Evolutionary conservation across 2,797 vertebrate species (phyloP), one percentile per base, ranked within the genome.

Genomic region (Crocodylus rhombifer): DNA sequence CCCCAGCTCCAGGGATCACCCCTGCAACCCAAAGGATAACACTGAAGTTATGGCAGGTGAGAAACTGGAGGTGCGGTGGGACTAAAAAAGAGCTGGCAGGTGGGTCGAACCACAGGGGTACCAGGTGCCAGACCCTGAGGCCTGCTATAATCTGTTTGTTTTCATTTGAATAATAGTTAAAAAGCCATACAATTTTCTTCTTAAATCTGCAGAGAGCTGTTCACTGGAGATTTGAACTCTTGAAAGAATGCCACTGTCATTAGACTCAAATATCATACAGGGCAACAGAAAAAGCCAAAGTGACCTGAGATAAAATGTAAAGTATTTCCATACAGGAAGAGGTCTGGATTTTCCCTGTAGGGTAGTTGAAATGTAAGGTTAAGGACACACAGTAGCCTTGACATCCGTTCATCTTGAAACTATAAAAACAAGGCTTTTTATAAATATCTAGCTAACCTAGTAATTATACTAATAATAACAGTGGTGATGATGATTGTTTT

Each of bases 141-240:
- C 42, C 10, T 51, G 10, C 42, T 51, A 55, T 42, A 57, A 42
- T 5, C 10, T 73, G 5, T 69, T 82, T n/a, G 26, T 25, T 51
- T 84, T 78, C 6, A 76, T 92, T 78, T 88, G 55, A 92, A 73
- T 77, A 84, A 75, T 6, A 77, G 71, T 20, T 75, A 88, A 16
- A 65, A 75, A 92, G 26, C 71, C 74, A 62, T 42, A 36, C 57
- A 30, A 18, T 88, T 91, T 93, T 82, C 51, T 80, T 90, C 7
- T 28, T 82, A 77, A 73, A 61, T 84, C 63, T 77, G 0, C 36
- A 33, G 81, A 89, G n/a, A 5, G 26, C 18, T 20, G 60, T 62
- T 80, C 69, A 80, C 16, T 15, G 57, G 18, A 55, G 28, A 28
- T 60, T 88, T 93, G 78, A 90, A 86, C 69, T 71, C 51, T 73